These are phyloP conservation scores for Tanytarsus gracilentus DNA, from an alignment of 2,888 invertebrate species.

Conservation along the genomic window DNA sequence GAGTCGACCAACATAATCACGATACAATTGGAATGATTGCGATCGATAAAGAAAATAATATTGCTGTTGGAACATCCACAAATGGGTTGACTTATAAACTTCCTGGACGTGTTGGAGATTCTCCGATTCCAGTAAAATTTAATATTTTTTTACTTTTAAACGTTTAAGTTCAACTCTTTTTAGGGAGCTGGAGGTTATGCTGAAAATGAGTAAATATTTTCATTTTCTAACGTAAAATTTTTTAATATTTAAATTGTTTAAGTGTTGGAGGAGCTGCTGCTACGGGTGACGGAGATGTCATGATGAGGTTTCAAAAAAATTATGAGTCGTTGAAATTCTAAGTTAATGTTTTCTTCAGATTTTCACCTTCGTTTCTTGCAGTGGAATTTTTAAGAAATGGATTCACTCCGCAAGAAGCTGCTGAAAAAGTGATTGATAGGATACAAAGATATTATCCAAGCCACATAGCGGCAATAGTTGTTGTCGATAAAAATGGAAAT, in stretches of 20 bases:
- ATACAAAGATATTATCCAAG: slow-evolving; percentile 66
- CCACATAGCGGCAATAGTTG: slow-evolving; percentile 79
- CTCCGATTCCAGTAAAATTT: slow-evolving; percentile 33
- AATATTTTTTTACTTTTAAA: background rate
- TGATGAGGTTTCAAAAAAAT: slow-evolving; percentile 95
- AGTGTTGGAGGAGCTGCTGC: slow-evolving; percentile 73
- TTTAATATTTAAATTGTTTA: background rate
- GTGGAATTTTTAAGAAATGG: slow-evolving; percentile 86
- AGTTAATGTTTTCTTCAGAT: too few relatives aligned
- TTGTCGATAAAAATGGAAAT: slow-evolving; percentile 60
- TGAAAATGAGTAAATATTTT: slow-evolving; percentile 48
- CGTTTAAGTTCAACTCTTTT: background rate
- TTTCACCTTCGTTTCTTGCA: slow-evolving; percentile 82
- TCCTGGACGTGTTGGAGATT: slow-evolving; percentile 52
- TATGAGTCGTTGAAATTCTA: too few relatives aligned
- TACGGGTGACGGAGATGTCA: slow-evolving; percentile 95
- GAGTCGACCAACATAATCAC: slow-evolving; percentile 53
- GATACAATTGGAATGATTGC: slow-evolving; percentile 97
- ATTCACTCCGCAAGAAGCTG: slow-evolving; percentile 61
- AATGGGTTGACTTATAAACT: slow-evolving; percentile 92
- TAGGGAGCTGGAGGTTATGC: slow-evolving; percentile 92
- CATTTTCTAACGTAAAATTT: background rate
- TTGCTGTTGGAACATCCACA: slow-evolving; percentile 89
- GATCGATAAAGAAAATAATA: slow-evolving; percentile 62
- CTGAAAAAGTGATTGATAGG: slow-evolving; percentile 58